Evolutionary conservation across 2,888 invertebrate species (phyloP), one percentile per base, ranked within the genome.

Genomic region (Diloba caeruleocephala): DNA sequence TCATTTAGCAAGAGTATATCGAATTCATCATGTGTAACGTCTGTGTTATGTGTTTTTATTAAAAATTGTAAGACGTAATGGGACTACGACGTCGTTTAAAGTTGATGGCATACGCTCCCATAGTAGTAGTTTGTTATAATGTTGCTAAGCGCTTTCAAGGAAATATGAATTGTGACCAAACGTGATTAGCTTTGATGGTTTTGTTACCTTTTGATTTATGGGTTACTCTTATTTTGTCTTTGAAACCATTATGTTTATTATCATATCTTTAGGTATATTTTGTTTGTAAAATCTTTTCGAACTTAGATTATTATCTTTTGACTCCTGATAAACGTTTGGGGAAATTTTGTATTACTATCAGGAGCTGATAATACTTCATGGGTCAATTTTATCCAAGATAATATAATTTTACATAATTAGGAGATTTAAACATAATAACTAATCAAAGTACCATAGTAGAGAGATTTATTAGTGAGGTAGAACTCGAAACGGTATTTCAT

Each of bases 1-100:
- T 91, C 92, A 92, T 92, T 92, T 92, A 92, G 89, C 90, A 90
- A 88, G 89, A 85, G 87, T 89, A 90, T 90, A 87, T 88, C 92
- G 90, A 92, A 91, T 92, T 84, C 85, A 90, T 90, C 85, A 82
- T 80, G 71, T 80, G 74, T 85, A 85, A 78, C 78, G 84, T 84
- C 81, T 79, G 74, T 63, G 63, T 68, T 71, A 74, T 77, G 72
- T 79, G 84, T 89, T 90, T 88, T 90, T 88, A 85, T 84, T 87
- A 79, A 76, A 87, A 84, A 83, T 81, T 68, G 75, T 74, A 68
- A 58, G 52, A 69, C 67, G 48, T 83, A 76, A 78, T 78, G 79
- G 81, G 46, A 60, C 69, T 69, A 49, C 64, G 59, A 55, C 41
- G 66, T 69, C 79, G 71, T 78, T 78, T 76, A 64, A 74, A 71